Percentiles rank a stretch among this genome's conserved stretches.
Conservation (phyloP, 2,888 invertebrate genomes). For the Fragum whitleyi region DNA sequence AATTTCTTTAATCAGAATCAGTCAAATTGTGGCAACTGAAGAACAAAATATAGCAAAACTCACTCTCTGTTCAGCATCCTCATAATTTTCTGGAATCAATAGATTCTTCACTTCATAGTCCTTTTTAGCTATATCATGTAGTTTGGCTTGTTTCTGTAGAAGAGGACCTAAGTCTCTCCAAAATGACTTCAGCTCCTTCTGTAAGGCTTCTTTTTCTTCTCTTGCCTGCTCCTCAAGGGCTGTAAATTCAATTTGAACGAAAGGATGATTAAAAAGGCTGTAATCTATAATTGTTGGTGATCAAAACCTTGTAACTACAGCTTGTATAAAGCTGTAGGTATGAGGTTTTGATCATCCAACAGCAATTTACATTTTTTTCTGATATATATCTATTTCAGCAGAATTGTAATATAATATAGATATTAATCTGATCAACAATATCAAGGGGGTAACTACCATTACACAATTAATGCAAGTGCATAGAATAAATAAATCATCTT, state of each 20-base stretch:
- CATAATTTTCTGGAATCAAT: conserved; percentile 78
- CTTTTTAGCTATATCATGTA: conserved; percentile 81
- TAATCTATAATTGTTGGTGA: not conserved
- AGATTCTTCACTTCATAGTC: conserved; percentile 80
- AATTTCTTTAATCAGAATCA: too few relatives aligned
- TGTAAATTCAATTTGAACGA: conserved; percentile 36
- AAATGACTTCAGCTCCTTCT: conserved; percentile 77
- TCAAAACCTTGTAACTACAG: too few relatives aligned
- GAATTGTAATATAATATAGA: too few relatives aligned
- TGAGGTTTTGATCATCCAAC: too few relatives aligned
- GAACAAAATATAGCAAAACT: not conserved
- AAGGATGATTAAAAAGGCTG: not conserved
- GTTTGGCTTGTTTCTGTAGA: conserved; percentile 75
- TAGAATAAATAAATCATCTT: too few relatives aligned
- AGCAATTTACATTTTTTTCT: not conserved
- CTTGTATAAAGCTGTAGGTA: too few relatives aligned
- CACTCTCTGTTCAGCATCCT: conserved; percentile 83
- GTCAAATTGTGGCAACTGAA: conserved; percentile 77
- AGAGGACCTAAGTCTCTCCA: conserved; percentile 81
- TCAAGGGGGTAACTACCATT: too few relatives aligned
- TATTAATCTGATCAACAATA: too few relatives aligned
- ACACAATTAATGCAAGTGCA: too few relatives aligned
- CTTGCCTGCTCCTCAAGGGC: conserved; percentile 76
- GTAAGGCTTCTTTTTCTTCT: conserved; percentile 66
- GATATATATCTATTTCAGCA: too few relatives aligned